A percentile compares a stretch with the other conserved stretches of the same genome.
These are phyloP conservation scores for Parotocinclus haroldoi DNA, from an alignment of 2,797 vertebrate genomes.

Conservation along the genomic window DNA sequence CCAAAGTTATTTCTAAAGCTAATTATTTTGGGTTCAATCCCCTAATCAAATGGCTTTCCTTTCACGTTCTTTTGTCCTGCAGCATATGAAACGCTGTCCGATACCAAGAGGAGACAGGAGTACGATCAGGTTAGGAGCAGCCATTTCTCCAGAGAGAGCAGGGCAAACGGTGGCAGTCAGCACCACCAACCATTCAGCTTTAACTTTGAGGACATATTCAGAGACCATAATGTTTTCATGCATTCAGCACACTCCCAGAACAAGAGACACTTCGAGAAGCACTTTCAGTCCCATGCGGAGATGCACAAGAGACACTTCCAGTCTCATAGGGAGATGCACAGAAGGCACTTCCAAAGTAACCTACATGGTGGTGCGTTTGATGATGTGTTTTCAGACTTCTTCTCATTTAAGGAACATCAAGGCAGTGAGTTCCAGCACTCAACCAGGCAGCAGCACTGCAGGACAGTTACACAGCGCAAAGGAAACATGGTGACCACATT, in stretches of 20 bases:
- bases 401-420: conserved; percentile 62
- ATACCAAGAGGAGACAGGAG: conserved; percentile 81
- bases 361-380: conserved; percentile 75
- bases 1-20: no score
- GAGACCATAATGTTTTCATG: conserved; percentile 84
- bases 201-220: conserved; percentile 91
- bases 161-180: conserved; percentile 51
- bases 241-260: conserved; percentile 71
- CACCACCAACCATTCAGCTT: conserved; percentile 87
- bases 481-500: conserved; percentile 97
- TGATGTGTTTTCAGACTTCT: conserved; percentile 89
- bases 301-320: conserved; percentile 49
- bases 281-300: conserved; percentile 76
- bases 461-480: conserved; percentile 89
- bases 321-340: conserved; percentile 44
- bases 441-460: conserved; percentile 80
- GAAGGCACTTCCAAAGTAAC: conserved; percentile 48
- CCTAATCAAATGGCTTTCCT: background rate
- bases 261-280: conserved; percentile 81
- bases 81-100: conserved; percentile 93
- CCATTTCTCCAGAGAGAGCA: conserved; percentile 63
- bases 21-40: no score
- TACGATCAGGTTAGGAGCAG: conserved; percentile 84
- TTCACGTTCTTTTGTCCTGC: conserved; percentile 11
- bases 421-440: conserved; percentile 73